Base-by-base conservation (phyloP, 1,140 invertebrate species). In the Cotesia vestalis region DNA sequence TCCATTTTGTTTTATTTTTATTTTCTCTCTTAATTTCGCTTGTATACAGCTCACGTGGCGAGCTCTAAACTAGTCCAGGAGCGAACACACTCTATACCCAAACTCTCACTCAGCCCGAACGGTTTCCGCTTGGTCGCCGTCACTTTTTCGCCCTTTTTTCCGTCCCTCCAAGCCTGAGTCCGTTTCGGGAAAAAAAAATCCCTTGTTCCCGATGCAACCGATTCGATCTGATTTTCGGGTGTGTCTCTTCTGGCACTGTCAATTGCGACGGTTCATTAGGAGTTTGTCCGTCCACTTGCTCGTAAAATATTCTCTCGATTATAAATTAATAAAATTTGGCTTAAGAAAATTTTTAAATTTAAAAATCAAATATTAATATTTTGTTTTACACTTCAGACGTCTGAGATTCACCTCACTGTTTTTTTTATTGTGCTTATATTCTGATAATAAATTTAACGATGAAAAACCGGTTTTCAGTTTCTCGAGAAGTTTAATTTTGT, bases 401-500 rank as follows among this genome's bases (percentile, higher is more conserved):
- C 27, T 27, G 1, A 27, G 27, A 27, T 27, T 27, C 27, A 27
- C 27, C 3, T 3, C 27, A 27, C 3, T 27, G 27, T 27, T 27
- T 2, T 27, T 20, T 27, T 27, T 27, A 27, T 3, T 27, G 27
- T 27, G 27, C 27, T 27, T 27, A 27, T 27, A 27, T 27, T 27
- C 27, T 27, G 27, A 27, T 27, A 27, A 27, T 27, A 27, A 27
- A 27, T 27, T 27, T 27, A 27, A 27, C 27, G 3, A 27, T 27
- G 27, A 27, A 27, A 27, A 27, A 27, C 27, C 27, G 27, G 36
- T 40, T 60, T 17, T n/a, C 46, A 71, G 63, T 64, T 46, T 60
- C 72, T 52, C 68, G 75, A 76, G 69, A 80, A 81, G 81, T 84
- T 85, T 84, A 84, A 84, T 85, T 84, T 84, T 74, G 76, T 75